phyloP scores from a whole-genome alignment of 2,113 vertebrate species.

The Ariopsis seemanni region DNA sequence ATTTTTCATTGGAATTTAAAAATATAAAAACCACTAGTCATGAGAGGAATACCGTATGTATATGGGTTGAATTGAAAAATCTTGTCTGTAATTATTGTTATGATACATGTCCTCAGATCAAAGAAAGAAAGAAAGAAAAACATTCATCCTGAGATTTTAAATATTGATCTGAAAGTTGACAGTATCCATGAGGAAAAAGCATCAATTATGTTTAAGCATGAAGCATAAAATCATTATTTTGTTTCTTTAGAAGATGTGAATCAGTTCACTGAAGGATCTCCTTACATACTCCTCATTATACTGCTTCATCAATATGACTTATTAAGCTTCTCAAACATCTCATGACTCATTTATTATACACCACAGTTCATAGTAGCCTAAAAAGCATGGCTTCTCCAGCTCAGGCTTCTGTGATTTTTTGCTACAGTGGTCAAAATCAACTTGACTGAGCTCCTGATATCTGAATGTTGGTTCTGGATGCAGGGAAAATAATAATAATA shows the following conservation, averaged over 20 bases:
- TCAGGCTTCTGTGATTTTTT: neutral
- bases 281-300: neutral
- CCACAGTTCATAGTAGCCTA: neutral
- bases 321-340: neutral
- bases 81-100: neutral
- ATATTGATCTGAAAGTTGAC: conserved; percentile 33
- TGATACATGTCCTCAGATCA: neutral
- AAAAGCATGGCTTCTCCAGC: neutral
- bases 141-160: conserved; percentile 19
- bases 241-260: neutral
- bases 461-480: neutral
- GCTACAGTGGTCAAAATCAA: neutral
- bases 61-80: neutral
- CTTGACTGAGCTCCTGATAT: neutral
- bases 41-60: neutral
- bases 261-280: neutral
- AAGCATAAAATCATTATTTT: neutral
- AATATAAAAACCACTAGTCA: neutral
- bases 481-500: neutral
- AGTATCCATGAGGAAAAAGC: neutral
- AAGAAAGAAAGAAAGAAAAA: neutral
- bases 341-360: neutral
- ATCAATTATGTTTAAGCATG: conserved; percentile 6
- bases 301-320: neutral
- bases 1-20: neutral